Evolutionary conservation across 2,888 invertebrate species (phyloP).

Genomic region (Oscheius sp.): DNA sequence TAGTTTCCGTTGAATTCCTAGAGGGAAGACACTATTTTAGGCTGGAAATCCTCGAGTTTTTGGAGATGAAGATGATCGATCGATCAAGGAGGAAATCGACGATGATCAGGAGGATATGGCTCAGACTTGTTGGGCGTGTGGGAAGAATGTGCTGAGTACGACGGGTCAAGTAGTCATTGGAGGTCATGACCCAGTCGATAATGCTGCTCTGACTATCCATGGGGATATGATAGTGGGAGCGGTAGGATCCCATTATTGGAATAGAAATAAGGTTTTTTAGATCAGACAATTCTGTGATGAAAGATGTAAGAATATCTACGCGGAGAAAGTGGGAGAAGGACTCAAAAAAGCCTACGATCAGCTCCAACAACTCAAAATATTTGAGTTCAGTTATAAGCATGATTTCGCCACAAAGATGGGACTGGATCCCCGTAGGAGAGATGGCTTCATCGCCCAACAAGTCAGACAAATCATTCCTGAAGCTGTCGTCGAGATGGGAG

Average conservation of each 20-base stretch:
- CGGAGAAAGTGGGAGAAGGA: constrained; percentile 1
- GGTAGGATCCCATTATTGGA: background rate
- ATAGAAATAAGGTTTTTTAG: background rate
- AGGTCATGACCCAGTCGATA: background rate
- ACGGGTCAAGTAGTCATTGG: constrained; percentile 1
- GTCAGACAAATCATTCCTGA: constrained; percentile 11
- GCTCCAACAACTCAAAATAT: constrained; percentile 1
- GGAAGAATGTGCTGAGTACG: constrained; percentile 17
- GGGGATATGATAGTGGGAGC: constrained; percentile 16
- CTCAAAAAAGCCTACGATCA: constrained; percentile 10
- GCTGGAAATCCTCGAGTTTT: constrained; percentile 4
- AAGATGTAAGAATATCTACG: constrained; percentile 9
- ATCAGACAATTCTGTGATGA: constrained; percentile 10
- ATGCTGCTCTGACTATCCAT: background rate
- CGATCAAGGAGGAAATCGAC: constrained; percentile 11
- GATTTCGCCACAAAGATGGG: constrained; percentile 6
- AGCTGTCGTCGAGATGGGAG: constrained; percentile 15
- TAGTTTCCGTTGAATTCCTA: background rate
- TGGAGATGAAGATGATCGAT: background rate
- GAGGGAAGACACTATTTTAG: background rate
- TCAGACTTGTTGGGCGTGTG: background rate
- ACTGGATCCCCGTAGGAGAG: background rate
- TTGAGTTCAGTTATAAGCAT: constrained; percentile 11
- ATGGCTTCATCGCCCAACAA: constrained; percentile 10
- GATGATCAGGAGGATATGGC: background rate